A percentile compares a stretch with the other conserved stretches of the same genome.
phyloP scores from a whole-genome alignment of 2,888 invertebrate genomes.

The Nipponacmea schrenckii region DNA sequence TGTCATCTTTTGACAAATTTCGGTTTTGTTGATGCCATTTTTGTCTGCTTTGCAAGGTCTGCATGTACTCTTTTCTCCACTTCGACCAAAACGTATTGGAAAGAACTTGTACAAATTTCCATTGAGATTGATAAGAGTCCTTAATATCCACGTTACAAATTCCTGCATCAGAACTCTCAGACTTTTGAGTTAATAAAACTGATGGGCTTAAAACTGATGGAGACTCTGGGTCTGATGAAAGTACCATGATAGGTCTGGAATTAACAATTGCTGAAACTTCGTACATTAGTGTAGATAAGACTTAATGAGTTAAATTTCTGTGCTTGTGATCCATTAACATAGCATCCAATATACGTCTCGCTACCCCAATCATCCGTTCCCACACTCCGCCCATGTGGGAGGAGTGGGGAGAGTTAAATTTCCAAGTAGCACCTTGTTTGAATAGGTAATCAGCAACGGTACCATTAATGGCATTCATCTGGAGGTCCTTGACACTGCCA shows the following conservation, averaged over 20 bases:
- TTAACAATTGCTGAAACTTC: conserved; percentile 36
- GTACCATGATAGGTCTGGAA: conserved; percentile 24
- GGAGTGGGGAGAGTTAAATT: no score
- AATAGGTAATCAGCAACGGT: no score
- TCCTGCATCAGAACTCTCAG: conserved; percentile 3
- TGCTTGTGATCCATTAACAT: no score
- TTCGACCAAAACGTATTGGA: conserved; percentile 32
- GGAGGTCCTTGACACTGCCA: not conserved
- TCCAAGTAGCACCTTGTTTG: conserved; percentile 35
- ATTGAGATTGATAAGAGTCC: conserved; percentile 25
- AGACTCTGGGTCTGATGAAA: conserved; percentile 28
- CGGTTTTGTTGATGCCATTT: conserved; percentile 11
- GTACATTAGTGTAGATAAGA: conserved; percentile 33
- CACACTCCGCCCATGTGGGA: no score
- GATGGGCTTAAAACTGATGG: conserved; percentile 30
- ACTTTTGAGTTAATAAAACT: conserved; percentile 28
- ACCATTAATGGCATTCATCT: not conserved
- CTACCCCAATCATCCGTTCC: conserved; percentile 33
- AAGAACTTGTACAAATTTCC: conserved; percentile 31
- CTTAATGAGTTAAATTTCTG: no score
- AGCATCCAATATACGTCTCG: conserved; percentile 30
- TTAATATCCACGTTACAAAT: no score
- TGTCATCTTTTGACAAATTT: conserved; percentile 18
- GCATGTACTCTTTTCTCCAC: conserved; percentile 25
- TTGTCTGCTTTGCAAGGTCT: conserved; percentile 5